Base-by-base conservation (phyloP, 1,140 invertebrate genomes). In the Drosophila gunungcola region DNA sequence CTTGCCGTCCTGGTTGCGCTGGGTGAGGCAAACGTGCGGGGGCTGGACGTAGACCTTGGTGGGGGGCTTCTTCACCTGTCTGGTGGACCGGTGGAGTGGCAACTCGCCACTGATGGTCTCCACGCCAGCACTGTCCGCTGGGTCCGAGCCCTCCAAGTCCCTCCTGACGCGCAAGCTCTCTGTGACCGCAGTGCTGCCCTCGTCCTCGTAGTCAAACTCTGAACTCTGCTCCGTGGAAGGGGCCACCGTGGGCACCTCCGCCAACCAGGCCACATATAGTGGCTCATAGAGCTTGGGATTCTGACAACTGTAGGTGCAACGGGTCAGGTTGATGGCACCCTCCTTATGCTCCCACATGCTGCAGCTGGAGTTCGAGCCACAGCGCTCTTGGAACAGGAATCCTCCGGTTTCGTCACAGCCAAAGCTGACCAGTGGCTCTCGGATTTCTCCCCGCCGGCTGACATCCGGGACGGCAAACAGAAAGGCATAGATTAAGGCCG, bases 331-430 rank as follows among this genome's bases (percentile, higher is more conserved):
- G 46, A 95, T 81, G 1, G 83, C 78, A 3, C 94, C 95, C 65
- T 91, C 67, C 91, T 94, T 95, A 46, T 94, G 94, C 4, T 94
- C 93, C 95, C 95, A 96, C 32, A 93, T 92, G 67, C 95, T 94
- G 82, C 95, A 96, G 4, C 92, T 93, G 75, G 93, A 93, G 52
- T 94, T 94, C 42, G 94, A 93, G 7, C 93, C 93, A 80, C 95
- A 96, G 25, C 94, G 93, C 78, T 96, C 95, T 91, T 96, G 95
- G 79, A 95, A 94, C 11, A 97, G 93, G 39, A 94, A 93, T 2
- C 95, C 95, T 3, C 95, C 95, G 12, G 93, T 90, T 29, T 92
- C 91, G 78, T 96, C 94, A 86, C 96, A 96, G 60, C 94, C 94
- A 79, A 96, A 96, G 76, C 94, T 94, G 0, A 96, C 94, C 4